These are phyloP conservation scores for Cephus runcator DNA, from an alignment of 2,888 invertebrate species.

Conservation along the genomic window DNA sequence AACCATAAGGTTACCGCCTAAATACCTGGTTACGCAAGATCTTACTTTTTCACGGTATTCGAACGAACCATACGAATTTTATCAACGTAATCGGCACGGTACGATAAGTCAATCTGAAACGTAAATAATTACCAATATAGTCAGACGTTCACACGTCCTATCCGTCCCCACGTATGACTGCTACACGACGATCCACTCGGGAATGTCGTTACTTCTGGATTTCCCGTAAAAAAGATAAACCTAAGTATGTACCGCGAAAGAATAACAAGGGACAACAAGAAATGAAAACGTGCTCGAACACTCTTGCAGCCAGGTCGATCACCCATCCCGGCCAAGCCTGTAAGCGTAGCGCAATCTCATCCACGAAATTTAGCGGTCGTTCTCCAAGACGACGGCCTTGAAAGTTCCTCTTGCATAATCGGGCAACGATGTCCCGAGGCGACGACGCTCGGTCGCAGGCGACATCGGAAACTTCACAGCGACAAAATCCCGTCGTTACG, in stretches of 20 bases:
- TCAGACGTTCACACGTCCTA: not conserved
- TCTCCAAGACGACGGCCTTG: slow-evolving; percentile 47
- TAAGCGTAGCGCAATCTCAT: slow-evolving; percentile 36
- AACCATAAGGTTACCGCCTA: not conserved
- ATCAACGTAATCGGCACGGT: not conserved
- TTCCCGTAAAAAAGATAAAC: not conserved
- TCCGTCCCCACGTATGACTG: not conserved
- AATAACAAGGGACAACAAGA: not conserved
- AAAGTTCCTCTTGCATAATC: slow-evolving; percentile 40
- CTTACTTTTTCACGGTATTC: not conserved
- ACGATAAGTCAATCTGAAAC: not conserved
- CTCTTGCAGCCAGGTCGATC: not conserved
- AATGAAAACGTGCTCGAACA: not conserved
- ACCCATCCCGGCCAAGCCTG: not conserved
- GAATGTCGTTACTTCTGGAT: not conserved
- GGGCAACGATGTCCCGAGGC: slow-evolving; percentile 16
- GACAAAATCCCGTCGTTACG: not conserved
- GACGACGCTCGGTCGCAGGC: not conserved
- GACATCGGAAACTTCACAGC: not conserved
- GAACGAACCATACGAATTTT: not conserved
- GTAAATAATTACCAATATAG: not conserved
- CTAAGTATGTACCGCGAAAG: not conserved
- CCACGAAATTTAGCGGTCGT: slow-evolving; percentile 42
- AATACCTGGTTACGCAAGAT: no score
- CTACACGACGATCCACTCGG: not conserved